phyloP scores from a whole-genome alignment of 2,113 vertebrate species.

The Ptilonorhynchus violaceus region DNA sequence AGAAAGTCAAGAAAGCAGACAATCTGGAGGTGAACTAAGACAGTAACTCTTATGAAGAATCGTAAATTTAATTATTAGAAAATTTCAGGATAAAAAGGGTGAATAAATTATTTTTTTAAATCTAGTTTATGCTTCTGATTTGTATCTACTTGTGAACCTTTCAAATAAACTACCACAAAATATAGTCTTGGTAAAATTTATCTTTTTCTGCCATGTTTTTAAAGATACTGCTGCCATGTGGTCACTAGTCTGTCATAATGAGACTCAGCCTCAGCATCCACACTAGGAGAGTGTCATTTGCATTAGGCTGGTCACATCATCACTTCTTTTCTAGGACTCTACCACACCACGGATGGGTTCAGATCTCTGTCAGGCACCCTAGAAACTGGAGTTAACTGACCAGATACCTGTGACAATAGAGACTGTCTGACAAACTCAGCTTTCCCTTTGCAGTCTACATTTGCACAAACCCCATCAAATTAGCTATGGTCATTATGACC shows the following conservation, averaged over 20 bases:
- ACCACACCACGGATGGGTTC: not conserved
- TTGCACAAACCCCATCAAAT: not conserved
- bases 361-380: not conserved
- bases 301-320: not conserved
- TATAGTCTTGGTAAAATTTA: not conserved
- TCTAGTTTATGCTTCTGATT: not conserved
- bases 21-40: not conserved
- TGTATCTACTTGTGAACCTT: not conserved
- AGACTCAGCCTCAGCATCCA: not conserved
- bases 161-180: not conserved
- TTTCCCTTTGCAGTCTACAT: not conserved
- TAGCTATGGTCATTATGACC: not conserved
- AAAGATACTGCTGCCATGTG: not conserved
- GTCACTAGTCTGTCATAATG: not conserved
- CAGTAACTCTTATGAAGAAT: not conserved
- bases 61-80: not conserved
- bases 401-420: not conserved
- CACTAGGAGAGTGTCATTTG: not conserved
- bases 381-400: not conserved
- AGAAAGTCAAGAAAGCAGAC: not conserved
- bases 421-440: not conserved
- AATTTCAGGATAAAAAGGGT: not conserved
- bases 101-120: not conserved
- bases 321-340: not conserved
- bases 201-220: not conserved